These are phyloP conservation scores for Agapostemon virescens DNA, from an alignment of 2,888 invertebrate genomes.

Conservation along the genomic window DNA sequence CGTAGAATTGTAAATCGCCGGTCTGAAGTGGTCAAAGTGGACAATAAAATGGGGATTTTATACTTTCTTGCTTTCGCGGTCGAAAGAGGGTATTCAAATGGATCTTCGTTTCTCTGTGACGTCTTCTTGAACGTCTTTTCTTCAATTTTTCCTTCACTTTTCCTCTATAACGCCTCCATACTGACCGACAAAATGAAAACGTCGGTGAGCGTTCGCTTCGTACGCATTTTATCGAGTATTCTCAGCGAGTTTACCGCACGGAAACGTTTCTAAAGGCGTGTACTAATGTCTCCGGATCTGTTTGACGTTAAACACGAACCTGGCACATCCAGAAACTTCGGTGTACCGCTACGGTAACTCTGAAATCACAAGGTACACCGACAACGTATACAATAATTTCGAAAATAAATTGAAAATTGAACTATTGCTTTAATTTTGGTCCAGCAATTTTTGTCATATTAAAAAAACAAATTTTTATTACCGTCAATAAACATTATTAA, in stretches of 20 bases:
- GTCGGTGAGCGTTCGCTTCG: neutral
- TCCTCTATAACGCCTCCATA: neutral
- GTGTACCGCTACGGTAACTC: neutral
- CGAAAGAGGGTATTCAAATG: neutral
- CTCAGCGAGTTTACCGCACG: neutral
- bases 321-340: neutral
- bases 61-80: neutral
- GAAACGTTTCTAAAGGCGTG: neutral
- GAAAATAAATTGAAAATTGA: no score
- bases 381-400: neutral
- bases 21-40: neutral
- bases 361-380: neutral
- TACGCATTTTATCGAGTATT: neutral
- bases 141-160: neutral
- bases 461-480: no score
- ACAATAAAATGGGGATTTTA: neutral
- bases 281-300: neutral
- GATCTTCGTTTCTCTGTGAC: neutral
- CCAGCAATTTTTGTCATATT: no score
- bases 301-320: neutral
- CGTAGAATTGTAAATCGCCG: neutral
- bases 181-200: neutral
- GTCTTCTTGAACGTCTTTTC: neutral
- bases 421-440: no score
- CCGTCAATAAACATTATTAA: no score